Conservation (phyloP, 2,888 invertebrate species). For the Pasiphila rectangulata region DNA sequence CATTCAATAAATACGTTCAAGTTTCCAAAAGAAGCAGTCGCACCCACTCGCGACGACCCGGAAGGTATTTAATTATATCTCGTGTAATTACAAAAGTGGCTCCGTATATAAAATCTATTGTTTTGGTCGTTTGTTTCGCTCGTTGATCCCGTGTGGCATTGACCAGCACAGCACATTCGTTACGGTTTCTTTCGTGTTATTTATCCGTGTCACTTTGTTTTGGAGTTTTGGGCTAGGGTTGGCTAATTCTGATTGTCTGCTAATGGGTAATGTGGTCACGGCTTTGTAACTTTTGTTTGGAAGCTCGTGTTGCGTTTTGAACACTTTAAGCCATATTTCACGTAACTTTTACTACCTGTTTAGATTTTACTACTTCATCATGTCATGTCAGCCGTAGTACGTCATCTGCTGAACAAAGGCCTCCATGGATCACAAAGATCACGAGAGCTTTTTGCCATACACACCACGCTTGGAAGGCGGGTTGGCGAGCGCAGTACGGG, state of each 20-base stretch:
- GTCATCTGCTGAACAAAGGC: not conserved
- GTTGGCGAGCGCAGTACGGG: no score
- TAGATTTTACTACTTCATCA: no score
- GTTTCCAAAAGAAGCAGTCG: slow-evolving; percentile 59
- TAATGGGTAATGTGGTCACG: slow-evolving; percentile 1
- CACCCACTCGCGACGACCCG: slow-evolving; percentile 56
- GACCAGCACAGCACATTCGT: slow-evolving; percentile 44
- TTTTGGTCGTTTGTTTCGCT: slow-evolving; percentile 36
- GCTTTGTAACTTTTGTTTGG: slow-evolving; percentile 1
- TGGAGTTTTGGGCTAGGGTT: slow-evolving; percentile 37
- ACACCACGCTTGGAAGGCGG: no score
- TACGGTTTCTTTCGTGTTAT: slow-evolving; percentile 39
- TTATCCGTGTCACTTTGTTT: slow-evolving; percentile 32
- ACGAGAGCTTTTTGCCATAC: no score
- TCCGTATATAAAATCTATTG: slow-evolving; percentile 30
- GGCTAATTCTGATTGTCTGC: slow-evolving; percentile 21
- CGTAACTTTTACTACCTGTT: not conserved
- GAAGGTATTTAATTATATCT: slow-evolving; percentile 46
- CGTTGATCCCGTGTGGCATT: slow-evolving; percentile 41
- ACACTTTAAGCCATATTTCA: no score
- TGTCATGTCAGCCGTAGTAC: not conserved
- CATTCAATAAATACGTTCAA: slow-evolving; percentile 36
- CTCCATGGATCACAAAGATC: no score
- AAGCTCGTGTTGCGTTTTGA: slow-evolving; percentile 3
- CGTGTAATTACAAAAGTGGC: slow-evolving; percentile 35